Base-by-base conservation (phyloP, 35 echinoderm and acorn worm species). In the Chiridota heheva region DNA sequence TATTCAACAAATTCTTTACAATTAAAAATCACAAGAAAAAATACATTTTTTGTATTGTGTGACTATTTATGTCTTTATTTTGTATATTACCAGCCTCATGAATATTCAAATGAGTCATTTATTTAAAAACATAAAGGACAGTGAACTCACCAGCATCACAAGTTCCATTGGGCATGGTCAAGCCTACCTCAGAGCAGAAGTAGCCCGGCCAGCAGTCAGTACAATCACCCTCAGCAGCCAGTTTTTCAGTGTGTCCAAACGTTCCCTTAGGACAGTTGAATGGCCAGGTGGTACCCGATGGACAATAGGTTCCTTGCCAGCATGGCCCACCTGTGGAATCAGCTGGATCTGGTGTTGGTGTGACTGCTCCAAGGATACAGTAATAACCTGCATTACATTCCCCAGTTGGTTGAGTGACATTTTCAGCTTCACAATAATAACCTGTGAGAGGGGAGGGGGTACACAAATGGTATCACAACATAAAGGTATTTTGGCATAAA, bases 221-320 rank as follows among this genome's bases (percentile, higher is more conserved):
- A 76, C 94, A 97, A 30, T 82, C 60, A 0, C 58, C 81, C 42
- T 91, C 81, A 4, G 77, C 43, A 0, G 89, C 62, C 31, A 97
- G 47, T 84, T 87, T 91, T 18, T 80, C 84, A 7, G 44, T 64
- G 10, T 82, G 77, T 2, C 94, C 94, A 80, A 88, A 97, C 15
- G 94, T 97, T 6, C 94, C 94, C 81, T 97, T 97, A 31, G 94
- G 94, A 47, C 94, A 97, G 51, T 69, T 55, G 31, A 44, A 55
- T 4, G 84, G 84, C 84, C 89, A 97, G 15, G 88, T 76, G 17
- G 84, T 91, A 30, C 94, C 94, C 8, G 80, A 60, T 0, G 80
- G 84, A 40, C 94, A 97, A 84, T 84, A 97, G 39, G 94, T 97
- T 6, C 94, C 94, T 76, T 91, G 84, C 26, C 84, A 84, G 42